Conservation (phyloP, 2,888 invertebrate genomes). For the Pollenia angustigena region DNA sequence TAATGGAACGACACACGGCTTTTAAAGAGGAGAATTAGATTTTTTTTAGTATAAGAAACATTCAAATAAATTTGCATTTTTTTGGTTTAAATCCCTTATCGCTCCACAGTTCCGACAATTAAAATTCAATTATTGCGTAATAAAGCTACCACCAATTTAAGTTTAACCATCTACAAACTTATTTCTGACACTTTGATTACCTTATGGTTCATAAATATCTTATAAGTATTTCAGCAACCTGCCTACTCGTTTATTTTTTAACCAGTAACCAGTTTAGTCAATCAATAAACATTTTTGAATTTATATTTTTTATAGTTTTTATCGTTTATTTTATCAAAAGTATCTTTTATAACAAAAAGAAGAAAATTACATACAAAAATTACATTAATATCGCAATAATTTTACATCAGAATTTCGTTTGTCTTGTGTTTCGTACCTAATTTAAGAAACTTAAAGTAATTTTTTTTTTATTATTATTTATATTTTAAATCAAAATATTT, state of each 20-base stretch:
- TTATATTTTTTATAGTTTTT: slow-evolving; percentile 52
- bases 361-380: slow-evolving; percentile 53
- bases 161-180: background rate
- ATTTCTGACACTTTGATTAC: slow-evolving; percentile 8
- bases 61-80: too few relatives aligned
- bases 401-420: slow-evolving; percentile 56
- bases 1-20: too few relatives aligned
- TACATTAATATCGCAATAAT: slow-evolving; percentile 64
- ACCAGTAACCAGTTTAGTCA: background rate
- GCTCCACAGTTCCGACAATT: slow-evolving; percentile 26
- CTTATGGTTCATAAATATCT: slow-evolving; percentile 10
- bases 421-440: slow-evolving; percentile 62
- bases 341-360: slow-evolving; percentile 62
- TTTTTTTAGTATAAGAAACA: too few relatives aligned
- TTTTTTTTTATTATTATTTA: slow-evolving; percentile 39
- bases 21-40: too few relatives aligned
- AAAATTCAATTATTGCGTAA: slow-evolving; percentile 52
- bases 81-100: too few relatives aligned
- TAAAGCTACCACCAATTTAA: background rate
- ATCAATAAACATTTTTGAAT: background rate
- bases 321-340: slow-evolving; percentile 66
- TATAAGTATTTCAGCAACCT: background rate
- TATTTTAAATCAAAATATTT: slow-evolving; percentile 56
- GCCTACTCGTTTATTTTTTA: slow-evolving; percentile 18
- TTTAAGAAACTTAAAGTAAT: slow-evolving; percentile 69